These are phyloP conservation scores for Lophius piscatorius DNA, from an alignment of 2,113 vertebrate genomes.

Conservation along the genomic window DNA sequence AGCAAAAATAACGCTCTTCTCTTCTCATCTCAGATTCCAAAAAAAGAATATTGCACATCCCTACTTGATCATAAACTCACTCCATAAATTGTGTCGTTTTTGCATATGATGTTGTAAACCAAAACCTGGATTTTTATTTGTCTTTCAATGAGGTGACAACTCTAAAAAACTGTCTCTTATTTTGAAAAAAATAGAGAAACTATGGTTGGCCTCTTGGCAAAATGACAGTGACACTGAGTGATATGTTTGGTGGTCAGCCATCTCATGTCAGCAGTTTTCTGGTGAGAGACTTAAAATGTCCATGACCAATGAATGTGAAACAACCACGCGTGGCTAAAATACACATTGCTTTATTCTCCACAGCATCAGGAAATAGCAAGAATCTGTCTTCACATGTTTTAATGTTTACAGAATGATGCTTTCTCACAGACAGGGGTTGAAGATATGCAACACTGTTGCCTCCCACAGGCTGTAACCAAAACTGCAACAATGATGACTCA, in stretches of 20 bases:
- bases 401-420: neutral
- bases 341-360: no score
- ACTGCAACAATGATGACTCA: conserved; percentile 58
- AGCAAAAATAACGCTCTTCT: no score
- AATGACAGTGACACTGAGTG: conserved; percentile 1
- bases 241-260: neutral
- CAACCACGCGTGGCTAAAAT: no score
- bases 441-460: conserved; percentile 55
- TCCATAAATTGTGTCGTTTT: no score
- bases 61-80: no score
- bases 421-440: neutral
- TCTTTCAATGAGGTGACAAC: neutral
- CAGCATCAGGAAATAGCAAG: neutral
- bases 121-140: neutral
- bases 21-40: no score
- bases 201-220: conserved; percentile 22
- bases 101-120: neutral
- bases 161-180: neutral
- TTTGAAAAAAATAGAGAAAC: conserved; percentile 2
- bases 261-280: neutral
- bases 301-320: no score
- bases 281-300: no score
- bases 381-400: conserved; percentile 15
- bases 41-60: no score
- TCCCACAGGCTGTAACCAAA: conserved; percentile 40